These are phyloP conservation scores for Spinus olivaceus DNA, from an alignment of 2,797 vertebrate species.

Conservation along the genomic window DNA sequence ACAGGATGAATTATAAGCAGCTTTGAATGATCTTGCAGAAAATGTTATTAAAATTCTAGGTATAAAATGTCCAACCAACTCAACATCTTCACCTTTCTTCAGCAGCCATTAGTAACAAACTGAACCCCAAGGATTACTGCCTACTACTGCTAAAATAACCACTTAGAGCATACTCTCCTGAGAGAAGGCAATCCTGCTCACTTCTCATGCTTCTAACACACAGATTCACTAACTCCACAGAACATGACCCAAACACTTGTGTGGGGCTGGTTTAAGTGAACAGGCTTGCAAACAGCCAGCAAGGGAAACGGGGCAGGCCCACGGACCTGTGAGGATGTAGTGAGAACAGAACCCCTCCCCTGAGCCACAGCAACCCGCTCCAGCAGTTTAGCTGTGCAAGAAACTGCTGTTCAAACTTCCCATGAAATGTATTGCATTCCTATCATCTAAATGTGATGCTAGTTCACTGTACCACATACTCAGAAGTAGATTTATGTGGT, in stretches of 20 bases:
- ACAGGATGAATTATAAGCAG: background rate
- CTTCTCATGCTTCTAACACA: background rate
- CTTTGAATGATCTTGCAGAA: background rate
- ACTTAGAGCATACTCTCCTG: background rate
- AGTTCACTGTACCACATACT: background rate
- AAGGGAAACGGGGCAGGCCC: background rate
- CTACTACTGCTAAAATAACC: background rate
- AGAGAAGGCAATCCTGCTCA: background rate
- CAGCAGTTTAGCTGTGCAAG: background rate
- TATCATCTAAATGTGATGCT: background rate
- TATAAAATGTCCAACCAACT: background rate
- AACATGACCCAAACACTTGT: background rate
- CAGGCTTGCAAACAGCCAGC: background rate
- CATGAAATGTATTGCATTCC: background rate
- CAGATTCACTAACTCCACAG: background rate
- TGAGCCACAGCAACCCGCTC: background rate
- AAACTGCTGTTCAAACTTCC: background rate
- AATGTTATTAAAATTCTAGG: background rate
- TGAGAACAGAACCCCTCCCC: background rate
- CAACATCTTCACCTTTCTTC: background rate
- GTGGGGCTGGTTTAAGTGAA: background rate
- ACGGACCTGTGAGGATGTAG: rapidly evolving
- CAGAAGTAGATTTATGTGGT: background rate
- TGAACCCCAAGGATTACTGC: background rate
- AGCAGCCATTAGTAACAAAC: background rate